Evolutionary conservation across 1,140 invertebrate species (phyloP), one percentile per base, ranked within the genome.

Genomic region (Cyclina sinensis): DNA sequence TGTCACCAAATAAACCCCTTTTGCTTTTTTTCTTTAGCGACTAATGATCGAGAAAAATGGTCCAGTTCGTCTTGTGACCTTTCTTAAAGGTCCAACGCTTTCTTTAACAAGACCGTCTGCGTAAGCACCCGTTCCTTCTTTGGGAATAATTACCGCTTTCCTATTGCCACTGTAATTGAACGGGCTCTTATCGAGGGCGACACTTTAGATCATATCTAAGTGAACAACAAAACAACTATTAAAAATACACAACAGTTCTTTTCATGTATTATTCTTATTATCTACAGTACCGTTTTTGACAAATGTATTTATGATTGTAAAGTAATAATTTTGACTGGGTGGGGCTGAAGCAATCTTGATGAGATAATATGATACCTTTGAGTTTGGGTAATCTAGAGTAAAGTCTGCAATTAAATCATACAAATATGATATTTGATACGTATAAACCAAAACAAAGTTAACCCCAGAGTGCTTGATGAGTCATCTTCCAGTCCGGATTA

Each of bases 371-470:
- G 62, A 65, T 65, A 65, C 4, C 24, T 12, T 65, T 65, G 62
- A 65, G 62, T 32, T 65, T 27, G 30, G 24, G 62, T 65, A 65
- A 65, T 35, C 62, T 35, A 65, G 24, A 65, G 62, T 65, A 35
- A 65, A 65, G 32, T 32, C 62, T 30, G 62, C 62, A 65, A 65
- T 65, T 65, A 65, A 65, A 30, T 32, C 62, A 65, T 65, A 65
- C 11, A 65, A 65, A 30, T 65, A 65, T 30, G 62, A 65, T 65
- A 65, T 65, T 30, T 30, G 12, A 65, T 65, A 65, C 24, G 4
- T 14, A 30, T n/a, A 32, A 65, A 65, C 62, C 62, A 65, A 30
- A 65, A 65, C 62, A 65, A 65, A 65, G 62, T 65, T 65, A 65
- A 65, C 62, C 62, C 62, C 30, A 7, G 7, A 32, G 62, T 65